Evolutionary conservation across 2,113 vertebrate species (phyloP).

Genomic region (Pterocles burchelli): DNA sequence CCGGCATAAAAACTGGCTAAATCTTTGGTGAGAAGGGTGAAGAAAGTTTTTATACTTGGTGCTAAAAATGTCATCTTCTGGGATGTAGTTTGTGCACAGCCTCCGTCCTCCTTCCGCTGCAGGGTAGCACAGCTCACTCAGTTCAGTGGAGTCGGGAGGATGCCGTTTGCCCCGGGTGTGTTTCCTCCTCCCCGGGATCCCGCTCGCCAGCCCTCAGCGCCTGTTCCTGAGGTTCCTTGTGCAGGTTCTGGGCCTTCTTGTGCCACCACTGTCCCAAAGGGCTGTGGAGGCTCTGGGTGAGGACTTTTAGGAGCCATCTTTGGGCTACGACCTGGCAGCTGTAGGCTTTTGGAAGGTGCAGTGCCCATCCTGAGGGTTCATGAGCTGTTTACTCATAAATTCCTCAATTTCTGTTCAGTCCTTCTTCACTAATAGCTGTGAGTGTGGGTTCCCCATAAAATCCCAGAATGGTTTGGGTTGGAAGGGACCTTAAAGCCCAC

Average conservation of each 20-base stretch:
- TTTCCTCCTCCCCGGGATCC: background rate
- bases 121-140: fast-evolving
- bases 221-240: background rate
- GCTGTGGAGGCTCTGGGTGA: background rate
- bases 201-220: fast-evolving
- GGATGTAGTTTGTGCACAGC: no score
- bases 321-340: background rate
- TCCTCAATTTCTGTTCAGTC: background rate
- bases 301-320: no score
- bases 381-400: background rate
- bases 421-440: fast-evolving
- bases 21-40: background rate
- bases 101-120: fast-evolving
- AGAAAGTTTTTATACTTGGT: fast-evolving
- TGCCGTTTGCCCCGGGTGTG: background rate
- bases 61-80: background rate
- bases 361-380: background rate
- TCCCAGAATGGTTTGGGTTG: background rate
- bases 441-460: fast-evolving
- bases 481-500: no score
- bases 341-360: background rate
- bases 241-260: no score
- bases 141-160: background rate
- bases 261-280: background rate
- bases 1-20: background rate